Evolutionary conservation across 1,140 invertebrate species (phyloP).

Genomic region (Araneus ventricosus): DNA sequence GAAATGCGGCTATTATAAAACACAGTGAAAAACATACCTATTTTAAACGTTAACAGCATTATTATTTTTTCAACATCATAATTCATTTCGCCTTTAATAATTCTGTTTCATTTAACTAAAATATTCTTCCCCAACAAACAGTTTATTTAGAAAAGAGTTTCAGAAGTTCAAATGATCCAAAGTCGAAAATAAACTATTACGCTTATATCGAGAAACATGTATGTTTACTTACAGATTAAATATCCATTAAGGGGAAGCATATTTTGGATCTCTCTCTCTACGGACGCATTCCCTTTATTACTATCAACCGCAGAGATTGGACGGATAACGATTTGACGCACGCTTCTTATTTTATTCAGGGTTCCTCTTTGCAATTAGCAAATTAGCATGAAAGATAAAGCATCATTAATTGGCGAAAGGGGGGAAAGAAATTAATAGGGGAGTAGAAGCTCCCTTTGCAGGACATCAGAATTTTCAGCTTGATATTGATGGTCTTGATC

Average conservation of each 20-base stretch:
- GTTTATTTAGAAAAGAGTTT: too few relatives aligned
- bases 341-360: slow-evolving; percentile 49
- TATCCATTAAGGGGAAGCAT: neutral
- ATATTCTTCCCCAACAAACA: too few relatives aligned
- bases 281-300: neutral
- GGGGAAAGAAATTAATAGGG: neutral
- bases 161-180: too few relatives aligned
- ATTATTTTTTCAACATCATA: too few relatives aligned
- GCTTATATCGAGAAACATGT: neutral
- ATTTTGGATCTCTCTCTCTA: neutral
- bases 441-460: slow-evolving; percentile 9
- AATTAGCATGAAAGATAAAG: slow-evolving; percentile 65
- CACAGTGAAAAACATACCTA: too few relatives aligned
- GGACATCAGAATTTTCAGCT: slow-evolving; percentile 28
- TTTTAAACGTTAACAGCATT: too few relatives aligned
- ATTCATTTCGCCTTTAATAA: too few relatives aligned
- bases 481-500: slow-evolving; percentile 37
- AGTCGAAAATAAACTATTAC: neutral
- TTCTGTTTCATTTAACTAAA: too few relatives aligned
- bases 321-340: slow-evolving; percentile 35
- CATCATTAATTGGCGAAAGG: slow-evolving; percentile 44
- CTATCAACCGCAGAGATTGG: neutral
- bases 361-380: slow-evolving; percentile 31
- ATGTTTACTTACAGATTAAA: neutral
- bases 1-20: too few relatives aligned